Base-by-base conservation (phyloP, 2,797 vertebrate species). In the Eospalax fontanierii region DNA sequence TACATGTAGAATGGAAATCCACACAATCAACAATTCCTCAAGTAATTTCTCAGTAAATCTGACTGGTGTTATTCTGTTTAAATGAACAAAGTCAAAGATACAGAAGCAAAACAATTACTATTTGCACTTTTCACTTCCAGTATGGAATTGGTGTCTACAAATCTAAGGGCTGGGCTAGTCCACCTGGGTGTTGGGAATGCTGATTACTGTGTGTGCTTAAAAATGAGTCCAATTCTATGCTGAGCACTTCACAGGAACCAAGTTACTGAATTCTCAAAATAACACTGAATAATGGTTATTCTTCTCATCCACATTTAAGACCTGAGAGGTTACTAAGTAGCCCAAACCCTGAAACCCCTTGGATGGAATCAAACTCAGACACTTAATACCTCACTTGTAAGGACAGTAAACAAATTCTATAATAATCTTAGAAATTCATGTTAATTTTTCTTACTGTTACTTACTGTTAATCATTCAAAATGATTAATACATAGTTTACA, bases 391-490 rank as follows among this genome's bases (percentile, higher is more conserved):
- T 87, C 40, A 80, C 70, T 88, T 82, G 40, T 28, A 43, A 85
- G 79, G n/a, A 75, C 10, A 33, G 30, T 79, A 65, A 54, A 74
- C 8, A 80, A 4, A 68, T 9, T 84, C 26, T 65, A n/a, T 46
- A n/a, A 30, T 30, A 70, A 46, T 30, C 61, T 5, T 35, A 71
- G 74, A 80, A 73, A 66, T 86, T 35, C 30, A 79, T 68, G 82
- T 68, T 65, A n/a, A n/a, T n/a, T n/a, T n/a, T n/a, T n/a, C n/a
- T n/a, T n/a, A n/a, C n/a, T n/a, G n/a, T 75, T 81, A 76, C 84
- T 82, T 40, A 66, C 21, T 71, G 12, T 74, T 68, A 57, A 74
- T 95, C 57, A 68, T 89, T 82, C 50, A 57, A 66, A 94, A 82
- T 28, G 16, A 66, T 68, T 12, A 88, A 22, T 63, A 79, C 12